Evolutionary conservation across 1,140 invertebrate genomes (phyloP).

Genomic region (Rhopalosiphum padi): DNA sequence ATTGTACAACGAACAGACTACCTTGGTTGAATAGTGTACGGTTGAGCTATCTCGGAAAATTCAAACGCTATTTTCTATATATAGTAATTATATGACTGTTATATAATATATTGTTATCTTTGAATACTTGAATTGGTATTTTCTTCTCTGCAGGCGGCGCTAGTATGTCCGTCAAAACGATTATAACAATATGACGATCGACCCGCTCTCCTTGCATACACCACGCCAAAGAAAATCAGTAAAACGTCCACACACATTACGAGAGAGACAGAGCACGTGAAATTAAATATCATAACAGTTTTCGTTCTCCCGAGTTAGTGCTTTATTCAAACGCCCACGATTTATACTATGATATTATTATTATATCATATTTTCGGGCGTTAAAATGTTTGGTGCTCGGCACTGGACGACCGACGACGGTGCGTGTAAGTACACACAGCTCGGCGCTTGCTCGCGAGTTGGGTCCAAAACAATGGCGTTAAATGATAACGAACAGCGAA

Average conservation of each 20-base stretch:
- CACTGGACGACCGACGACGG: not conserved
- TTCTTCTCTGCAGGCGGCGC: not conserved
- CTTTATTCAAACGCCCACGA: not conserved
- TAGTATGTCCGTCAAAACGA: not conserved
- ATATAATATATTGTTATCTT: not conserved
- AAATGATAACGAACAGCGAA: constrained; percentile 2
- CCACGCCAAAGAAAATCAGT: not conserved
- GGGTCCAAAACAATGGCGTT: not conserved
- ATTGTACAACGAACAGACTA: not conserved
- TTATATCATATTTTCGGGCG: not conserved
- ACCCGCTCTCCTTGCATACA: not conserved
- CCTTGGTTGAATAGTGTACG: not conserved
- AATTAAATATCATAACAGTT: not conserved
- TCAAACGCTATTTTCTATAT: not conserved
- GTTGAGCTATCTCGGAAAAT: not conserved
- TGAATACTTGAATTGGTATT: not conserved
- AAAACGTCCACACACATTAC: not conserved
- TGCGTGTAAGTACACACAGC: no score
- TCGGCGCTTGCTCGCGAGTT: not conserved
- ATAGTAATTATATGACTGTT: not conserved
- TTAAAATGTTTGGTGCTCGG: not conserved
- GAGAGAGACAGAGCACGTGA: not conserved
- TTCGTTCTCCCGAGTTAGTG: not conserved
- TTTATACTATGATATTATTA: not conserved
- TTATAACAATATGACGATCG: not conserved